Evolutionary conservation across 2,797 vertebrate species (phyloP), one percentile per base, ranked within the genome.

Genomic region (Sitta carolinensis): DNA sequence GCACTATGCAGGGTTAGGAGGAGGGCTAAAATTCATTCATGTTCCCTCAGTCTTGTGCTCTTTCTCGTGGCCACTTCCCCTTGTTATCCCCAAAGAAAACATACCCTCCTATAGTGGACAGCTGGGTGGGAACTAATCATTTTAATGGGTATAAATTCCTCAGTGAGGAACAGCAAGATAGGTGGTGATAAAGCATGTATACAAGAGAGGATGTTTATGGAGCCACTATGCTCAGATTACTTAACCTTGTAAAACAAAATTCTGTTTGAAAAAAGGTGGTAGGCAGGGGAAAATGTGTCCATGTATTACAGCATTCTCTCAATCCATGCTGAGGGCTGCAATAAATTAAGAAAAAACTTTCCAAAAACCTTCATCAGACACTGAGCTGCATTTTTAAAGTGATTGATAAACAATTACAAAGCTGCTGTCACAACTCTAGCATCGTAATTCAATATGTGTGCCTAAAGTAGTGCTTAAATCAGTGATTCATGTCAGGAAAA

Each of bases 371-470:
- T 96, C 80, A 87, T 90, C 80, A 91, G 81, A 66, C 74, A 80
- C 18, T 50, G 50, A 89, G 55, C 42, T 79, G 40, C 51, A 85
- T 78, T 91, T 95, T 86, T 43, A 4, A 82, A 93, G 89, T 85
- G 57, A 97, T 38, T 93, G 91, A 95, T 94, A 92, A 96, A 92
- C 85, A 94, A 85, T 92, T 93, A 90, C 21, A 73, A 92, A 92
- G 63, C 22, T 89, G 73, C 55, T 90, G 55, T 84, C 90, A 87
- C 23, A 87, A 47, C 20, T 89, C 82, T 83, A 75, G 55, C 29
- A 50, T 83, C 68, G 67, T 91, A 76, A 94, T 67, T 95, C 90
- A 96, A 55, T 36, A 59, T 47, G 30, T 77, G 18, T 63, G 55
- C 55, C 45, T 64, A 34, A 30, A 72, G 36, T 51, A 67, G 47